Evolutionary conservation across 2,797 vertebrate species (phyloP).

Genomic region (Acrocephalus scirpaceus): DNA sequence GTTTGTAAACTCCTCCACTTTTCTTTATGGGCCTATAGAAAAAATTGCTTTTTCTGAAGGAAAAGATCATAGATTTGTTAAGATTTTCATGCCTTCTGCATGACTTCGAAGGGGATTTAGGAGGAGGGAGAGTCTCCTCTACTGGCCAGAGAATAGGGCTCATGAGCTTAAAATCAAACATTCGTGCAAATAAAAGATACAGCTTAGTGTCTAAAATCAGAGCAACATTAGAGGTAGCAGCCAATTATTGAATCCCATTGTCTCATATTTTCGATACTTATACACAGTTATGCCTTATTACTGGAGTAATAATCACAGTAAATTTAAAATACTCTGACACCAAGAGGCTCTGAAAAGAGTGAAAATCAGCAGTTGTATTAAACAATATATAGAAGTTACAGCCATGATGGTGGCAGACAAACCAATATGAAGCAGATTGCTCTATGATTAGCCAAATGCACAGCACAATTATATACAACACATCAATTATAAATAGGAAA

Average conservation of each 20-base stretch:
- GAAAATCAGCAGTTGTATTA: background rate
- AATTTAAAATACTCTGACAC: background rate
- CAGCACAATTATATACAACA: background rate
- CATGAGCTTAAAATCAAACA: background rate
- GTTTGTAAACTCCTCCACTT: background rate
- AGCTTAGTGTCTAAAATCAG: background rate
- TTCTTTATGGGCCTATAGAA: background rate
- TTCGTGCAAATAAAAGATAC: background rate
- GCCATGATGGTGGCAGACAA: background rate
- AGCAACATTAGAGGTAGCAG: background rate
- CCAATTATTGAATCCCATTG: background rate
- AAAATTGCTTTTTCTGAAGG: background rate
- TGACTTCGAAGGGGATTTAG: background rate
- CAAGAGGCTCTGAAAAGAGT: background rate
- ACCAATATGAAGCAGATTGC: background rate
- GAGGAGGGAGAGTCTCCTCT: background rate
- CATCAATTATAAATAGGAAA: background rate
- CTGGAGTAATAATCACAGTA: background rate
- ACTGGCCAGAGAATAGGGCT: background rate
- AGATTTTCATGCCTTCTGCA: background rate
- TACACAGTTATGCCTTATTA: background rate
- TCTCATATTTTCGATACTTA: background rate
- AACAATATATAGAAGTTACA: background rate
- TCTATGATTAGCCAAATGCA: background rate
- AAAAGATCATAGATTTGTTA: background rate